Percentiles rank a stretch among this genome's conserved stretches.
These are phyloP conservation scores for Lysiphlebus fabarum DNA, from an alignment of 1,140 invertebrate species.

Conservation along the genomic window DNA sequence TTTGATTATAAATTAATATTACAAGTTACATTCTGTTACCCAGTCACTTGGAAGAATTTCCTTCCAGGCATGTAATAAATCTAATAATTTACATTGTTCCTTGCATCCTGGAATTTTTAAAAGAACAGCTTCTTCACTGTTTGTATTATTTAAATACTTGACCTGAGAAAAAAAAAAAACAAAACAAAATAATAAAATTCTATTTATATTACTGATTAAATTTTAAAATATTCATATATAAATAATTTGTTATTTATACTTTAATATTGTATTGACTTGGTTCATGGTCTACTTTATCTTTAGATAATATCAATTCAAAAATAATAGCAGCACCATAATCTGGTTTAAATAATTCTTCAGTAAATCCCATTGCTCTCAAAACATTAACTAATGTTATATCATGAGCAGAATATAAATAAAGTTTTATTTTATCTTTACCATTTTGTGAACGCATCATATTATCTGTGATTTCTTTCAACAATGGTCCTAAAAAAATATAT, in stretches of 20 bases:
- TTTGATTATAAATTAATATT: not conserved
- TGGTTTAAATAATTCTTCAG: slow-evolving; percentile 62
- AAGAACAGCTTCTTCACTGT: slow-evolving; percentile 15
- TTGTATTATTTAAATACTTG: slow-evolving; percentile 38
- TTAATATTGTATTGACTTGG: slow-evolving; percentile 32
- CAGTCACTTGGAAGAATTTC: slow-evolving; percentile 55
- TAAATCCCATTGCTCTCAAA: slow-evolving; percentile 65
- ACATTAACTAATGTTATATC: slow-evolving; percentile 71
- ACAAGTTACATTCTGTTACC: slow-evolving; percentile 52
- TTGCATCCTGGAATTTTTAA: slow-evolving; percentile 54
- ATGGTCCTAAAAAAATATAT: slow-evolving; percentile 40
- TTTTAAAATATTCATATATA: no score
- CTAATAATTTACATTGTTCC: slow-evolving; percentile 49
- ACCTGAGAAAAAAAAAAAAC: slow-evolving; percentile 29
- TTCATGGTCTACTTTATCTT: slow-evolving; percentile 39
- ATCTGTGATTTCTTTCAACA: slow-evolving; percentile 49
- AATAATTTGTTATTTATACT: slow-evolving; percentile 53
- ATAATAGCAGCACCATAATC: slow-evolving; percentile 68
- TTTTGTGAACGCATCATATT: slow-evolving; percentile 41
- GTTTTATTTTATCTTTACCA: slow-evolving; percentile 47
- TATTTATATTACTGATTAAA: not conserved
- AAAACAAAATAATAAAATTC: slow-evolving; percentile 11
- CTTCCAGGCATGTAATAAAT: slow-evolving; percentile 48
- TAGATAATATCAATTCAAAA: slow-evolving; percentile 61
- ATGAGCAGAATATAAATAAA: slow-evolving; percentile 68